Percentiles rank a stretch among this genome's conserved stretches.
Conservation (phyloP, 2,113 vertebrate species). For the Spermophilus dauricus region DNA sequence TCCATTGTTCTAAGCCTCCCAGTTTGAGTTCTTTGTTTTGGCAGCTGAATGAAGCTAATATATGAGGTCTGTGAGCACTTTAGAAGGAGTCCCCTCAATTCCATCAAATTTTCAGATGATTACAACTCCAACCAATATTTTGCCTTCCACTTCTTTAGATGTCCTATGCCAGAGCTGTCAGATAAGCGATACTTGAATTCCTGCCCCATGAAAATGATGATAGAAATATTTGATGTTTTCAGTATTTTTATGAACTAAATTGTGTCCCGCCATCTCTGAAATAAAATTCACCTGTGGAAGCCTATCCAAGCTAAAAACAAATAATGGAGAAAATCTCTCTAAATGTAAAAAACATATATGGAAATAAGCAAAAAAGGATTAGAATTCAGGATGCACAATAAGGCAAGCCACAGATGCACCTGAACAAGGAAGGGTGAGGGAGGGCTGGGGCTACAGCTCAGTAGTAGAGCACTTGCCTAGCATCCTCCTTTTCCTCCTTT, state of each 20-base stretch:
- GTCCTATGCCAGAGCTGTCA: not conserved
- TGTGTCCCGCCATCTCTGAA: not conserved
- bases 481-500: too few species aligned
- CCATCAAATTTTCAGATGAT: not conserved
- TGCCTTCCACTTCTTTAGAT: not conserved
- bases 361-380: not conserved
- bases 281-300: not conserved
- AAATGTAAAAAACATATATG: not conserved
- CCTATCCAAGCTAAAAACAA: not conserved
- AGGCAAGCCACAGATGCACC: not conserved
- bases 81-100: not conserved
- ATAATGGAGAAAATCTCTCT: not conserved
- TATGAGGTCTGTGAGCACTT: not conserved
- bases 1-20: not conserved
- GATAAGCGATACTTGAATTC: not conserved
- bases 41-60: not conserved
- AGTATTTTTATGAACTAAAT: not conserved
- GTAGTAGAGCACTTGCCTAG: too few species aligned
- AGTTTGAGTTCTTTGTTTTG: not conserved
- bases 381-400: not conserved
- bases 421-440: not conserved
- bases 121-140: not conserved
- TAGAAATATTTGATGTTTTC: not conserved
- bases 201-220: not conserved
- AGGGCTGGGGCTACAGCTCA: not conserved